phyloP scores from a whole-genome alignment of 1,140 invertebrate genomes.

The Neelides sp. region DNA sequence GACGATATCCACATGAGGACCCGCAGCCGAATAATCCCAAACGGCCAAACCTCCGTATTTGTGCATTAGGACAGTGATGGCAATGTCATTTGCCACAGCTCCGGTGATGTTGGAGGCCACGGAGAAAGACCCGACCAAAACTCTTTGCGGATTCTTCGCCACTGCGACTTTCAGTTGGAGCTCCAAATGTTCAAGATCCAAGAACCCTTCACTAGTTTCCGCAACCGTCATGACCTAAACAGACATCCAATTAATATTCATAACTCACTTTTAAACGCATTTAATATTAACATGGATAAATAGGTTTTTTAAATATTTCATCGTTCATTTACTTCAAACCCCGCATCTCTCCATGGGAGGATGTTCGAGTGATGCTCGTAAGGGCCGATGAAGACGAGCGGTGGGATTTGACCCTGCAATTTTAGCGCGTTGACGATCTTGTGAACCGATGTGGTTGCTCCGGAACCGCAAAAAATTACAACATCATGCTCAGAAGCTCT shows the following conservation, averaged over 20 bases:
- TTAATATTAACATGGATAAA: slow-evolving; percentile 7
- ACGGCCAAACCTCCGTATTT: slow-evolving; percentile 68
- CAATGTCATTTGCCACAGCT: slow-evolving; percentile 67
- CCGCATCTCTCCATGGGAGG: slow-evolving; percentile 67
- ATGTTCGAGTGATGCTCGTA: slow-evolving; percentile 74
- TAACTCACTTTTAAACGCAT: not conserved
- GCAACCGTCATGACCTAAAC: slow-evolving; percentile 36
- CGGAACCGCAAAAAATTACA: slow-evolving; percentile 63
- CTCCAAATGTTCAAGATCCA: slow-evolving; percentile 66
- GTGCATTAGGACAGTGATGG: slow-evolving; percentile 66
- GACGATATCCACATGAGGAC: slow-evolving; percentile 63
- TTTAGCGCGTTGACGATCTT: slow-evolving; percentile 51
- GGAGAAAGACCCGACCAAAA: slow-evolving; percentile 69
- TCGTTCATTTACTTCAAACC: slow-evolving; percentile 61
- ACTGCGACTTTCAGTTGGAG: slow-evolving; percentile 45
- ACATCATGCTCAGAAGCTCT: slow-evolving; percentile 70
- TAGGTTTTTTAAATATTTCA: slow-evolving; percentile 18
- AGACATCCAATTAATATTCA: not conserved
- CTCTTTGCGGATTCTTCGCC: slow-evolving; percentile 4
- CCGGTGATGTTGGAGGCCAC: slow-evolving; percentile 82
- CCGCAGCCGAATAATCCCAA: slow-evolving; percentile 82
- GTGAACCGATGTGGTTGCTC: slow-evolving; percentile 54
- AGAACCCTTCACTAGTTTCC: slow-evolving; percentile 60
- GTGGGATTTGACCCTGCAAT: slow-evolving; percentile 37
- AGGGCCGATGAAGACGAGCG: slow-evolving; percentile 64